Conservation (phyloP, 2,888 invertebrate species). For the Heliothis peltigera region DNA sequence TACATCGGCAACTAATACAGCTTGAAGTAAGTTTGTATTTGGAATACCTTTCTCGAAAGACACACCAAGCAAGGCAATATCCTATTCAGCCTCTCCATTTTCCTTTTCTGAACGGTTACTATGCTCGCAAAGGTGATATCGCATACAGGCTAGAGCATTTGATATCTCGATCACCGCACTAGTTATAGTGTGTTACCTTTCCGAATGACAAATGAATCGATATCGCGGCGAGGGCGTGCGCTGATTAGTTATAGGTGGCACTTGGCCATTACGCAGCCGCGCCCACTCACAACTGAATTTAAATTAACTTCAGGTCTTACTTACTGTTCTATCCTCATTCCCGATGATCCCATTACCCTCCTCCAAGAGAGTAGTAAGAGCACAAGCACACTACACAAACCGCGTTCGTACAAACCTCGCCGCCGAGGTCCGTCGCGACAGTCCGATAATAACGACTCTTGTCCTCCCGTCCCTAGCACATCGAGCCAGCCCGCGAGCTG, state of each 20-base stretch:
- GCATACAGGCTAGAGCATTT: constrained; percentile 40
- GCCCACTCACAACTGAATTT: constrained; percentile 80
- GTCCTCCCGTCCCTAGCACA: too few species aligned
- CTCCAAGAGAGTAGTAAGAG: too few species aligned
- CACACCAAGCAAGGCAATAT: constrained; percentile 3
- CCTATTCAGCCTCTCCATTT: constrained; percentile 13
- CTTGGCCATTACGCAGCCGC: constrained; percentile 77
- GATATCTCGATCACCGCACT: constrained; percentile 50
- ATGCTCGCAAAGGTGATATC: constrained; percentile 29
- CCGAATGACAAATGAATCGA: constrained; percentile 80
- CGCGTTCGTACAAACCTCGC: too few species aligned
- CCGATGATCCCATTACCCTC: too few species aligned
- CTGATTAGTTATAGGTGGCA: constrained; percentile 83
- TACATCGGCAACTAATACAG: not conserved
- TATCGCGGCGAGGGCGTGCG: constrained; percentile 71
- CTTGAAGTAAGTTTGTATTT: not conserved
- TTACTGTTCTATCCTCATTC: constrained; percentile 58
- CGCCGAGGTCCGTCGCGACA: too few species aligned
- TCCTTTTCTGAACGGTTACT: constrained; percentile 23
- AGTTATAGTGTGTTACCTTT: constrained; percentile 52
- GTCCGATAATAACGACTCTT: too few species aligned
- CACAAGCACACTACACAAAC: too few species aligned
- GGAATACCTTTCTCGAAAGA: constrained; percentile 8
- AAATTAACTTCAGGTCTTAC: constrained; percentile 73
- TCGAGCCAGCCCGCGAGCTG: too few species aligned